phyloP scores from a whole-genome alignment of 2,113 vertebrate genomes.

The Cromileptes altivelis region DNA sequence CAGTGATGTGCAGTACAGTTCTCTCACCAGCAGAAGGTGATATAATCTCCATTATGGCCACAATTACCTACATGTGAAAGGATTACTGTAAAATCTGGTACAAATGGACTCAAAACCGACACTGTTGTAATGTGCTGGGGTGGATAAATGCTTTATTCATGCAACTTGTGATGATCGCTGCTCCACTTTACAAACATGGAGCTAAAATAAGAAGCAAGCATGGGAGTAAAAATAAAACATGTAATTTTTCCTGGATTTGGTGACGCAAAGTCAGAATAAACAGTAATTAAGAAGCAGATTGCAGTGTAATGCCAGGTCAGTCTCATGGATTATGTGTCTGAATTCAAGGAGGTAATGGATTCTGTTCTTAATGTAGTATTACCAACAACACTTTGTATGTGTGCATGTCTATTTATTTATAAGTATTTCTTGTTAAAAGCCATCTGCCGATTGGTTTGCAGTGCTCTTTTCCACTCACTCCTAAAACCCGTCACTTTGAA shows the following conservation, averaged over 20 bases:
- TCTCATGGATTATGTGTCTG: conserved; percentile 48
- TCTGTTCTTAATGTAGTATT: conserved; percentile 54
- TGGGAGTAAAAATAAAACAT: neutral
- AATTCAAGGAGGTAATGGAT: conserved; percentile 52
- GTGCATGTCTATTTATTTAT: conserved; percentile 24
- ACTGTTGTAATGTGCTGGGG: neutral
- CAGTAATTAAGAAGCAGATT: conserved; percentile 29
- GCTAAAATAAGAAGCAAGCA: neutral
- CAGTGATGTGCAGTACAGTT: conserved; percentile 44
- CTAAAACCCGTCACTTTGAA: conserved; percentile 21
- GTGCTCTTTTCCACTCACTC: conserved; percentile 14
- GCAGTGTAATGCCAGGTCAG: conserved; percentile 10
- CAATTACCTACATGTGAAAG: conserved; percentile 1
- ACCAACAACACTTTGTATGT: conserved; percentile 47
- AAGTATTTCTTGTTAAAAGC: conserved; percentile 63
- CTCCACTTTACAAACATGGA: neutral
- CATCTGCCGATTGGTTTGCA: conserved; percentile 63
- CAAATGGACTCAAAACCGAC: neutral
- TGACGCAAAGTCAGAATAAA: neutral
- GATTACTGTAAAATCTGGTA: conserved; percentile 12
- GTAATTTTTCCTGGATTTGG: neutral
- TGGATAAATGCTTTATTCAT: neutral
- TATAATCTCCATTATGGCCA: conserved; percentile 25
- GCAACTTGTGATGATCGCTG: neutral
- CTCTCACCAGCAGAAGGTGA: conserved; percentile 67